Evolutionary conservation across 2,888 invertebrate genomes (phyloP), one percentile per base, ranked within the genome.

Genomic region (Dendrolimus houi): DNA sequence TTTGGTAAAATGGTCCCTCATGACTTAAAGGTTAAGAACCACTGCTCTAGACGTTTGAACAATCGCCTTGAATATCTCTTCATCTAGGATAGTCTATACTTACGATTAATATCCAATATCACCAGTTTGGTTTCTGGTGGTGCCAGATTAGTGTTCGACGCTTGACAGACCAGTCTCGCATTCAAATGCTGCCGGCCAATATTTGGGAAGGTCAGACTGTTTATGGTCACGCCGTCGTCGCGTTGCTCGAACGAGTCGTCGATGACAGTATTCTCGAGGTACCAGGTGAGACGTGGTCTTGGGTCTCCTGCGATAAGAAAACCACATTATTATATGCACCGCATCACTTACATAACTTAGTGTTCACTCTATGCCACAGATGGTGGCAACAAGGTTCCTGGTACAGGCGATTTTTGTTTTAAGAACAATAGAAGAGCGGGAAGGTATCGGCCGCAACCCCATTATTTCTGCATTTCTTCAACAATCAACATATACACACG

Each of bases 121-220:
- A 96, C 93, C 60, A 95, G 92, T 77, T 94, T 95, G 62, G 94
- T 93, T 74, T 94, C 93, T 14, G 97, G 95, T 54, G 93, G 93
- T 53, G 95, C 94, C 68, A 96, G 89, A 81, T 95, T 95, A 68
- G 96, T 97, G 85, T 97, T 97, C 74, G 95, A 94, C 17, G 97
- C 97, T 85, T 96, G 96, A 86, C 97, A 97, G 73, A 96, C 94
- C 73, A 97, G 94, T 73, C 96, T 92, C 58, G 95, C 93, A 85
- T 96, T 95, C 65, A 96, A 93, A 85, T 97, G 96, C 84, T 96
- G 95, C 56, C 97, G 90, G 13, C 95, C 95, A 65, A 97, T 93
- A 81, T 93, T 94, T 62, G 95, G 95, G 81, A 95, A 96, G 63
- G 93, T 93, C 74, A 97, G 92, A 70, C 94, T 93, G 91, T 97